Conservation (phyloP, 1,140 invertebrate species). For the Araneus ventricosus region DNA sequence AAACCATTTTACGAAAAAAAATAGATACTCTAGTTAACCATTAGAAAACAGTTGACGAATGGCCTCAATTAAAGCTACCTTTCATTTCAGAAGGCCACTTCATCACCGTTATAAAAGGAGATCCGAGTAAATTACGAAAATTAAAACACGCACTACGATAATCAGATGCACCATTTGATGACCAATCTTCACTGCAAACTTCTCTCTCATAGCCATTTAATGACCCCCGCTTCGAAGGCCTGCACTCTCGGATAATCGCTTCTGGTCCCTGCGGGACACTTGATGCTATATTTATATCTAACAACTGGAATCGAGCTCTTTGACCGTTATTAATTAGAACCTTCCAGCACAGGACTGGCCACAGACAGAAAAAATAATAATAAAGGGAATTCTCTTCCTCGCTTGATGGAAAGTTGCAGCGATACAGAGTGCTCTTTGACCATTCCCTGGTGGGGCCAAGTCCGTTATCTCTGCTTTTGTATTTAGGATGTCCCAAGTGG, state of each 20-base stretch:
- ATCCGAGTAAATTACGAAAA: constrained; percentile 69
- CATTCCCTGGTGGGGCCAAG: constrained; percentile 52
- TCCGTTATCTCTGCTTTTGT: constrained; percentile 68
- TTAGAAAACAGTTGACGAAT: not conserved
- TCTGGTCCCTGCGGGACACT: constrained; percentile 55
- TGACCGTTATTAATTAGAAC: constrained; percentile 75
- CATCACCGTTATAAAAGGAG: constrained; percentile 24
- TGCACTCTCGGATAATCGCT: constrained; percentile 70
- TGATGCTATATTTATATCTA: constrained; percentile 75
- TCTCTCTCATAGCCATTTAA: constrained; percentile 40
- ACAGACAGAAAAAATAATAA: constrained; percentile 13
- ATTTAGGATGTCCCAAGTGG: constrained; percentile 31
- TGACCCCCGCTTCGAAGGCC: constrained; percentile 26
- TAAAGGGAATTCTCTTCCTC: not conserved
- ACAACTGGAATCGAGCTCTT: constrained; percentile 71
- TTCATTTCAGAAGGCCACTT: constrained; percentile 7
- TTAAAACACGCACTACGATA: constrained; percentile 66
- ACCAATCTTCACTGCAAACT: constrained; percentile 69
- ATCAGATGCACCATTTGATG: constrained; percentile 72
- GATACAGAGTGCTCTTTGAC: constrained; percentile 57
- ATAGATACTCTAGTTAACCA: not conserved
- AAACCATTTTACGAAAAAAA: no score
- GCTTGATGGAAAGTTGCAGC: constrained; percentile 35
- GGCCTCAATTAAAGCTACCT: constrained; percentile 38
- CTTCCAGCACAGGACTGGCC: not conserved